phyloP scores from a whole-genome alignment of 2,888 invertebrate species.

The Deroplatys truncata region DNA sequence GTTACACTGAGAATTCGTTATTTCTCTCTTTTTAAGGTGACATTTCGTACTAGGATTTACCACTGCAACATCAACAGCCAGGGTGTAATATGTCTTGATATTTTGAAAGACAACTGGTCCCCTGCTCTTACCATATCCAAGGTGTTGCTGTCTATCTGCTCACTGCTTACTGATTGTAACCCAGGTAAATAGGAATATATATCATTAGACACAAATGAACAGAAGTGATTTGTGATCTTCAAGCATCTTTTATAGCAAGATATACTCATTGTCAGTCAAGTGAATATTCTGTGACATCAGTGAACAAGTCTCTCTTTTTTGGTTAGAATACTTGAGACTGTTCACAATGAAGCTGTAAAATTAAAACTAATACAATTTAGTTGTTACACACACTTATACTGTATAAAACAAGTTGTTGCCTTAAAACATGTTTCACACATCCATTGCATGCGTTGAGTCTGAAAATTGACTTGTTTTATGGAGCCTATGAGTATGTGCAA shows the following conservation, averaged over 20 bases:
- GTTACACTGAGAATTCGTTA: neutral
- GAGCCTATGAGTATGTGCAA: too few relatives aligned
- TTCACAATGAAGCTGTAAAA: too few relatives aligned
- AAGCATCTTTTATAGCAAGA: neutral
- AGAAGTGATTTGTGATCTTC: neutral
- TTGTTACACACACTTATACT: too few relatives aligned
- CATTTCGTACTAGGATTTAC: slow-evolving; percentile 95
- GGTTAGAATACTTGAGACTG: too few relatives aligned
- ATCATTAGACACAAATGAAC: neutral
- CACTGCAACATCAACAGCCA: slow-evolving; percentile 99
- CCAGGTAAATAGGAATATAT: slow-evolving; percentile 66
- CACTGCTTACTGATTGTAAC: slow-evolving; percentile 96
- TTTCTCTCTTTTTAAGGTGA: slow-evolving; percentile 54
- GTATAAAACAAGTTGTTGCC: too few relatives aligned
- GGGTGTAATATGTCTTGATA: slow-evolving; percentile 97
- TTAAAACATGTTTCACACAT: too few relatives aligned
- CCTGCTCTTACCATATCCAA: slow-evolving; percentile 98
- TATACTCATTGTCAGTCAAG: neutral
- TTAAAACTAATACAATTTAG: too few relatives aligned
- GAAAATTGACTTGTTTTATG: too few relatives aligned
- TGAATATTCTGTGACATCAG: neutral
- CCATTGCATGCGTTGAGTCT: too few relatives aligned
- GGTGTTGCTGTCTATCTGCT: slow-evolving; percentile 95
- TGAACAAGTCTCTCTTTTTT: too few relatives aligned
- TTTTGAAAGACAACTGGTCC: slow-evolving; percentile 98